Percentiles rank a stretch among this genome's conserved stretches.
Conservation (phyloP, 2,797 vertebrate species). For the Sparus aurata region DNA sequence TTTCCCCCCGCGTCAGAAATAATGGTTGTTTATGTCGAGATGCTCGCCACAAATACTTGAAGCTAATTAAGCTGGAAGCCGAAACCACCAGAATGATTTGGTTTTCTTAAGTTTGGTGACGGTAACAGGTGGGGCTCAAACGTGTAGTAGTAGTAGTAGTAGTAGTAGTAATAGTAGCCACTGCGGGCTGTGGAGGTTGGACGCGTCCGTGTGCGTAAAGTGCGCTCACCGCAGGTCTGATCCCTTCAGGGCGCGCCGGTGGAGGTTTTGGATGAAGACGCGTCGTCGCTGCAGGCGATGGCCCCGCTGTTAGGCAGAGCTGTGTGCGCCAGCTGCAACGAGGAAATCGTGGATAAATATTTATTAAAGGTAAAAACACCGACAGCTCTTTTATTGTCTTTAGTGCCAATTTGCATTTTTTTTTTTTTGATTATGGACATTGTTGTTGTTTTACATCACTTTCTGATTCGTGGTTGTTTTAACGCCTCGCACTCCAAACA, state of each 20-base stretch:
- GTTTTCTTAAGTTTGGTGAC: not conserved
- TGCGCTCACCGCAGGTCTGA: conserved; percentile 51
- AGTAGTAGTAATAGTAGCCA: too few species aligned
- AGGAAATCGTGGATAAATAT: conserved; percentile 95
- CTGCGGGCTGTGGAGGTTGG: not conserved
- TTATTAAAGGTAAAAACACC: conserved; percentile 91
- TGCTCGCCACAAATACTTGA: too few species aligned
- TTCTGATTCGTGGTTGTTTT: conserved; percentile 30
- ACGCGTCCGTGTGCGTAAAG: conserved; percentile 21
- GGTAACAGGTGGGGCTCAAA: conserved; percentile 7
- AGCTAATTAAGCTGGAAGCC: too few species aligned
- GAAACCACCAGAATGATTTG: too few species aligned
- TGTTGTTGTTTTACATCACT: not conserved
- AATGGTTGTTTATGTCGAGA: too few species aligned
- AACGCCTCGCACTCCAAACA: not conserved
- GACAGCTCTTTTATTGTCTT: not conserved
- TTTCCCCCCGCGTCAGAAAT: not conserved
- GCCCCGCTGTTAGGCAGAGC: conserved; percentile 85
- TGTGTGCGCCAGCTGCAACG: conserved; percentile 91
- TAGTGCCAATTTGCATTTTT: too few species aligned
- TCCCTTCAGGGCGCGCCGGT: conserved; percentile 82
- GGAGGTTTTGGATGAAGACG: conserved; percentile 88
- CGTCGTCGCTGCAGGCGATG: conserved; percentile 90
- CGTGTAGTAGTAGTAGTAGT: not conserved
- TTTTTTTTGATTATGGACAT: not conserved